Evolutionary conservation across 2,113 vertebrate genomes (phyloP), one percentile per base, ranked within the genome.

Genomic region (Nyctibius bracteatus): DNA sequence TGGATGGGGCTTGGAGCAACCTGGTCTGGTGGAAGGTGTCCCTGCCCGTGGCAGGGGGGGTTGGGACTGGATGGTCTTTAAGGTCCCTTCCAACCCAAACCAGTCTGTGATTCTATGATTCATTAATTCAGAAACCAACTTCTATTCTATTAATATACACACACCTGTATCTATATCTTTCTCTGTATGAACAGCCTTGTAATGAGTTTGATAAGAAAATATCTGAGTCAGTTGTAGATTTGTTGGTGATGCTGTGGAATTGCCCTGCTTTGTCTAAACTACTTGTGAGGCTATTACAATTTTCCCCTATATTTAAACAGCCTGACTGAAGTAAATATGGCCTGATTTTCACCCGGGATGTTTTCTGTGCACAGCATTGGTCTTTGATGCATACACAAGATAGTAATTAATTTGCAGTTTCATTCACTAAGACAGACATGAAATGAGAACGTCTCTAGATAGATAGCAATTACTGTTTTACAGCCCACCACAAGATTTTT

Each of bases 391-490:
- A 82, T 92, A 35, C 86, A 87, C 52, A 91, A 95, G 92, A 91
- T 77, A 89, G 92, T 97, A 96, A 96, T 96, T 96, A 96, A 96
- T 96, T 89, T 94, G 77, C 81, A 87, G 83, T 68, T 95, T 91
- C 88, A 91, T 94, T 92, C 86, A 79, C 52, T 57, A 23, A 52
- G 88, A 92, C 86, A 94, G 86, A 94, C 6, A 9, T 33, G 66
- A 43, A 19, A 89, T 81, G 88, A 94, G 83, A 84, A 51, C 0
- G 9, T 94, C 96, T 94, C 92, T 73, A 88, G 95, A 90, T 75
- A 81, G 94, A 87, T 30, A 65, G 91, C 95, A 96, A 94, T 96
- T 95, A 95, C 83, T 41, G 80, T 43, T 96, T 75, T 84, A 86
- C 80, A 89, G 80, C 66, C 47, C 83, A 86, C 63, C 94, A 94